Conservation (phyloP, 2,113 vertebrate genomes). For the Pimephales promelas region DNA sequence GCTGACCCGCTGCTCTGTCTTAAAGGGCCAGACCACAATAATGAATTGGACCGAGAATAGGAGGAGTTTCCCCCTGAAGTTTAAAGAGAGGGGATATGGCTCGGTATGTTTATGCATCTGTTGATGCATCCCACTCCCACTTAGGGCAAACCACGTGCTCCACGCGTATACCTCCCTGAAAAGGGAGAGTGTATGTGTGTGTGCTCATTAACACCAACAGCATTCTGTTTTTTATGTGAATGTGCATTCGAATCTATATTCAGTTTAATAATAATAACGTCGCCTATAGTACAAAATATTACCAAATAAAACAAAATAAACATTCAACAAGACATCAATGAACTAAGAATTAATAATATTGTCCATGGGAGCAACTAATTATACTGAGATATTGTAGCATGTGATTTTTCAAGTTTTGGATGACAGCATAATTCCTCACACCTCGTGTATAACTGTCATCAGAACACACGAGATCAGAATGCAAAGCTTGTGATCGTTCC, state of each 20-base stretch:
- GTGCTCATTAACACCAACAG: conserved; percentile 56
- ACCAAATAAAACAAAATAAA: background rate
- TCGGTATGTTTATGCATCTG: conserved; percentile 75
- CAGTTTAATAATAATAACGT: conserved; percentile 32
- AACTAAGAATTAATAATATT: background rate
- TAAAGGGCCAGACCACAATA: conserved; percentile 81
- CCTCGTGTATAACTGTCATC: conserved; percentile 4
- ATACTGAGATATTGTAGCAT: background rate
- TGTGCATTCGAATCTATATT: background rate
- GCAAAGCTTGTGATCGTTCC: background rate
- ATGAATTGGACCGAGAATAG: conserved; percentile 82
- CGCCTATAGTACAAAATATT: background rate
- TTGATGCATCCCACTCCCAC: conserved; percentile 69
- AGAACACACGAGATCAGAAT: conserved; percentile 1
- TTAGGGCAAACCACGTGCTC: conserved; percentile 59
- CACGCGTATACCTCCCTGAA: conserved; percentile 60
- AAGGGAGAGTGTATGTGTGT: conserved; percentile 62
- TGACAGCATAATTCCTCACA: conserved; percentile 13
- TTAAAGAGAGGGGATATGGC: conserved; percentile 66
- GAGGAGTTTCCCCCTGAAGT: conserved; percentile 79
- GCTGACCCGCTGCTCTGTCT: conserved; percentile 82
- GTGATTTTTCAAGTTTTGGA: conserved; percentile 5
- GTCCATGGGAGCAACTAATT: background rate
- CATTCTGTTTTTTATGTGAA: background rate
- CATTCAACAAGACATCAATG: background rate